Conservation (phyloP, 2,888 invertebrate genomes). For the Glyphotaelius pellucidus region DNA sequence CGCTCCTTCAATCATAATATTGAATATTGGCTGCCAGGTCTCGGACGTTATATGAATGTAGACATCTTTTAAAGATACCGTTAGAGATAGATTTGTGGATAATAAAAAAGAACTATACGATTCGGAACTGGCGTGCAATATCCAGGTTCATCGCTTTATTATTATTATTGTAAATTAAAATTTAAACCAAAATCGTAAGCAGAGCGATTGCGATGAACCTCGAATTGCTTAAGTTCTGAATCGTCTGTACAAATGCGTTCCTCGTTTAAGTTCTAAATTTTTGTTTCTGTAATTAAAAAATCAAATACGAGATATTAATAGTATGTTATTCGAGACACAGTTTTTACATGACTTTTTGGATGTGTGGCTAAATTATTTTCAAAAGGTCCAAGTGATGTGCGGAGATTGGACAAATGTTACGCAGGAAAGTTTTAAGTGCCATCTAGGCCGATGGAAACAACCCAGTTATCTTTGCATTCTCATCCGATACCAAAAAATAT, state of each 20-base stretch:
- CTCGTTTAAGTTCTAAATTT: constrained; percentile 9
- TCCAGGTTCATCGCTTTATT: neutral
- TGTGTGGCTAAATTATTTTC: constrained; percentile 14
- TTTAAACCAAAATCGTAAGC: constrained; percentile 2
- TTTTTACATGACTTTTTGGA: neutral
- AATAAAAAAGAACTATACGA: neutral
- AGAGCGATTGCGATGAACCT: neutral
- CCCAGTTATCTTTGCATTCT: neutral
- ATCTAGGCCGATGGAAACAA: neutral
- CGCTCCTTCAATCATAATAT: neutral
- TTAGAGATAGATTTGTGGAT: neutral
- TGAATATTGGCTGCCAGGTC: neutral
- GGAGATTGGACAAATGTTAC: neutral
- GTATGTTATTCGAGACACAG: constrained; percentile 17
- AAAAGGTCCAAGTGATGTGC: neutral
- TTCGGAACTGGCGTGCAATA: neutral
- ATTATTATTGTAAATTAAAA: constrained; percentile 32
- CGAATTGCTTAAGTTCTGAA: neutral
- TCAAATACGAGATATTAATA: neutral
- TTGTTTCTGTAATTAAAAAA: constrained; percentile 5
- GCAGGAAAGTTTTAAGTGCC: neutral
- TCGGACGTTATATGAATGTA: neutral
- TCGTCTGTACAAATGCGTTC: constrained; percentile 42
- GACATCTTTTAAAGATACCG: neutral
- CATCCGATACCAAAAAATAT: neutral